Evolutionary conservation across 2,797 vertebrate species (phyloP).

Genomic region (Amblyopsis hoosieri): DNA sequence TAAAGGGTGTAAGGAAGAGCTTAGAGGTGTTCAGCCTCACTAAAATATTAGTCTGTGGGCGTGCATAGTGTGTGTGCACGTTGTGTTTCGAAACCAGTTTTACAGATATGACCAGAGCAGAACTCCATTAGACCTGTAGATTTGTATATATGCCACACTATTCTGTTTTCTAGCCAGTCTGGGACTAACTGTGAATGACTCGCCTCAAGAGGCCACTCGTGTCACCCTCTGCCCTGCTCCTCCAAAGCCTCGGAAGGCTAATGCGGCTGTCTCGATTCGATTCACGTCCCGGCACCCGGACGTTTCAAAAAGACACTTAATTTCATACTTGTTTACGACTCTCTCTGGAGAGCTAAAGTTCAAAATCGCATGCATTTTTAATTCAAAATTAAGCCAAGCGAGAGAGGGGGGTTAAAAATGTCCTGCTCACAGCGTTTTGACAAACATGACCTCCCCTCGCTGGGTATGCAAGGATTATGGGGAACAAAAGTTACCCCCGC

Average conservation of each 20-base stretch:
- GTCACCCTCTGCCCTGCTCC: slow-evolving; percentile 27
- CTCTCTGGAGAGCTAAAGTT: slow-evolving; percentile 71
- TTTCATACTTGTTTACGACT: slow-evolving; percentile 78
- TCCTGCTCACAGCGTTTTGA: slow-evolving; percentile 68
- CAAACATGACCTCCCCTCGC: slow-evolving; percentile 79
- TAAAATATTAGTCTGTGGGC: no score
- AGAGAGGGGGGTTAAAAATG: slow-evolving; percentile 7
- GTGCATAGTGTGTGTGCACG: no score
- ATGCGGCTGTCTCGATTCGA: slow-evolving; percentile 50
- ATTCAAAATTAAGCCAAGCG: slow-evolving; percentile 76
- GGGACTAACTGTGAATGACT: slow-evolving; percentile 29
- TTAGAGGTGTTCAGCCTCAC: no score
- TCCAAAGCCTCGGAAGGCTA: slow-evolving; percentile 38
- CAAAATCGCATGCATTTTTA: slow-evolving; percentile 75
- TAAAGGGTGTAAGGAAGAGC: neutral
- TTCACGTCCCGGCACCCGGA: slow-evolving; percentile 49
- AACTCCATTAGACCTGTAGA: no score
- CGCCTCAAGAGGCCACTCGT: slow-evolving; percentile 46
- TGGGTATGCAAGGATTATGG: slow-evolving; percentile 70
- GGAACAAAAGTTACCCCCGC: slow-evolving; percentile 75
- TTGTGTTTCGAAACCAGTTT: no score
- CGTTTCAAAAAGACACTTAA: slow-evolving; percentile 66
- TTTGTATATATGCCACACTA: neutral
- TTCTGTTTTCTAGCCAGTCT: slow-evolving; percentile 16
- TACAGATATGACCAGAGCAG: no score